Conservation (phyloP, 2,888 invertebrate genomes). For the Cryptosula pallasiana region DNA sequence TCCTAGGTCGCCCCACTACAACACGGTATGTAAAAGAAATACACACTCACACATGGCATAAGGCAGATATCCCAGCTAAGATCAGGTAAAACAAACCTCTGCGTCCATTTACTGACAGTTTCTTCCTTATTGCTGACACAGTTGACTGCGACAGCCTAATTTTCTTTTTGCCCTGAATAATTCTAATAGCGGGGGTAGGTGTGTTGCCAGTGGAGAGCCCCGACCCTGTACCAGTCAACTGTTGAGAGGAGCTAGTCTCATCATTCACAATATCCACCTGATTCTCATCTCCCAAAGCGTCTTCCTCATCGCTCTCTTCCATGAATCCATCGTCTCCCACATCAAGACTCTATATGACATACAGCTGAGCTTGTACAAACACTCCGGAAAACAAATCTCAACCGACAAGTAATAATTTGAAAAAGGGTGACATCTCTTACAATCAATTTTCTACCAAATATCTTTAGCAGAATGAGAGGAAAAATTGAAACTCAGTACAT, state of each 20-base stretch:
- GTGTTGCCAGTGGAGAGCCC: neutral
- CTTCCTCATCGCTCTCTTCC: neutral
- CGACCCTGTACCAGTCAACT: neutral
- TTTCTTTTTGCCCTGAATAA: slow-evolving; percentile 3
- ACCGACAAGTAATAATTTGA: no score
- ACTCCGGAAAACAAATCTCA: no score
- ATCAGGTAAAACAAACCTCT: neutral
- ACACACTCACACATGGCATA: neutral
- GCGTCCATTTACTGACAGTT: neutral
- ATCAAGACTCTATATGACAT: neutral
- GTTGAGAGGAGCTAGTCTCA: neutral
- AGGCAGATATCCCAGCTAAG: neutral
- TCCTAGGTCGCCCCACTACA: slow-evolving; percentile 18
- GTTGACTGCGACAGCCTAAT: neutral
- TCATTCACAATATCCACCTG: neutral
- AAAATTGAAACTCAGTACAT: no score
- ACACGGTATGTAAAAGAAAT: no score
- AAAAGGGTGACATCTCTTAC: no score
- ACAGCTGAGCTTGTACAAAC: no score
- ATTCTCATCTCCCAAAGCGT: neutral
- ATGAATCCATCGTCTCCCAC: neutral
- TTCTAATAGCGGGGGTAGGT: neutral
- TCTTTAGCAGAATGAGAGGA: no score
- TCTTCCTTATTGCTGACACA: neutral
- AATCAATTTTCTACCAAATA: no score